Evolutionary conservation across 2,888 invertebrate species (phyloP).

Genomic region (Azorinus chamasolen): DNA sequence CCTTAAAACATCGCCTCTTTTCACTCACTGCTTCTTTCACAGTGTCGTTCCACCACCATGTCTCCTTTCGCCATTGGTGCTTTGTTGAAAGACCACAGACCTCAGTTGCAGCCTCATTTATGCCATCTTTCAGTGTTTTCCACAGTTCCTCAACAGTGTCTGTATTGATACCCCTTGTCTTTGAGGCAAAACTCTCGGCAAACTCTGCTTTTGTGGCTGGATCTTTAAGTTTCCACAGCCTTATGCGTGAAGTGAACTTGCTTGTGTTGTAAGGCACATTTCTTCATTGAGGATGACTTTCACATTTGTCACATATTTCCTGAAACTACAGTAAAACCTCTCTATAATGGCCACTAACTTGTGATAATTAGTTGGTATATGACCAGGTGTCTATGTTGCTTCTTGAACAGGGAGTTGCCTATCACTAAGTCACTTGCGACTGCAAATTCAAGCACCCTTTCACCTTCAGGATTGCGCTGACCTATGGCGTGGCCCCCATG

Average conservation of each 20-base stretch:
- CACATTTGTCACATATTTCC: slow-evolving; percentile 4
- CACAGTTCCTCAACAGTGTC: slow-evolving; percentile 4
- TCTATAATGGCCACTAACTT: too few species aligned
- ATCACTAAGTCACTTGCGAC: slow-evolving; percentile 4
- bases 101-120: neutral
- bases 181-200: slow-evolving; percentile 1
- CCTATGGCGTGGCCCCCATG: slow-evolving; percentile 15
- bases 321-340: too few species aligned
- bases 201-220: slow-evolving; percentile 7
- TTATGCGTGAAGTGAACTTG: slow-evolving; percentile 4
- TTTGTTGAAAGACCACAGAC: too few species aligned
- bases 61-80: neutral
- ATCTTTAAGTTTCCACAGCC: slow-evolving; percentile 11
- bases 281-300: slow-evolving; percentile 1
- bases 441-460: too few species aligned
- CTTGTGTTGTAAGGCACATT: too few species aligned
- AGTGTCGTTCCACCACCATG: slow-evolving; percentile 11
- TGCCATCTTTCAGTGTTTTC: slow-evolving; percentile 3
- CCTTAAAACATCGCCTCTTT: slow-evolving; percentile 1
- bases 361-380: too few species aligned
- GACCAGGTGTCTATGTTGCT: slow-evolving; percentile 1
- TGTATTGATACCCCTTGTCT: neutral
- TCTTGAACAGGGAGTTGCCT: slow-evolving; percentile 5
- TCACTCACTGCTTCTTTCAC: neutral
- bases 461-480: slow-evolving; percentile 5